phyloP scores from a whole-genome alignment of 2,113 vertebrate species.

The Myrmecobius fasciatus region DNA sequence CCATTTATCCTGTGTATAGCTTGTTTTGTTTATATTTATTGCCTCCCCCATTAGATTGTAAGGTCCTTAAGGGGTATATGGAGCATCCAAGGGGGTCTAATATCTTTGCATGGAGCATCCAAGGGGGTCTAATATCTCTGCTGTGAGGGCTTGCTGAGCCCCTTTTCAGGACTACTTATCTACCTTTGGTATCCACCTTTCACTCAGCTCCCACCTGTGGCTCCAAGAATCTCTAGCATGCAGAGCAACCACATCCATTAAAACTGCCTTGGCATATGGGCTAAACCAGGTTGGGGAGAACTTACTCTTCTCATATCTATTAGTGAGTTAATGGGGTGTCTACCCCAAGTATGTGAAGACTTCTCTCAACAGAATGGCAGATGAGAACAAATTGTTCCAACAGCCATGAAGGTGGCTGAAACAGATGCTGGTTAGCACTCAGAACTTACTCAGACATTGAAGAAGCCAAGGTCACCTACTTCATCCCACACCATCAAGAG shows the following conservation, averaged over 20 bases:
- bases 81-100: neutral
- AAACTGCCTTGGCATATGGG: neutral
- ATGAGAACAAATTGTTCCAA: neutral
- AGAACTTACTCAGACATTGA: neutral
- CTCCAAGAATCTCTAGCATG: neutral
- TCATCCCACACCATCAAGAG: no score
- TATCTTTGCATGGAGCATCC: neutral
- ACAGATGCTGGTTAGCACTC: neutral
- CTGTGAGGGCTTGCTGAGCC: neutral
- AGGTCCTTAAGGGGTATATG: neutral
- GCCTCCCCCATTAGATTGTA: neutral
- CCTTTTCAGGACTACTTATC: neutral
- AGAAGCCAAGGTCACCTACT: no score
- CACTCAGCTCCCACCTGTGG: neutral
- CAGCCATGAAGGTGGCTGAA: neutral
- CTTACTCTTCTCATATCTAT: neutral
- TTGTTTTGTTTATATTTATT: neutral
- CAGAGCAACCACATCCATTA: neutral
- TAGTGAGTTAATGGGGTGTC: neutral
- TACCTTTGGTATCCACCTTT: neutral
- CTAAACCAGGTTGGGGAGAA: neutral
- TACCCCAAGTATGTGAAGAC: neutral
- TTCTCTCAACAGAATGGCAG: neutral
- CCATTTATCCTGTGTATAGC: neutral
- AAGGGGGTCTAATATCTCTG: neutral